A percentile compares a stretch with the other conserved stretches of the same genome.
Evolutionary conservation across 1,140 invertebrate genomes (phyloP).

Genomic region (Bombus sylvicola): DNA sequence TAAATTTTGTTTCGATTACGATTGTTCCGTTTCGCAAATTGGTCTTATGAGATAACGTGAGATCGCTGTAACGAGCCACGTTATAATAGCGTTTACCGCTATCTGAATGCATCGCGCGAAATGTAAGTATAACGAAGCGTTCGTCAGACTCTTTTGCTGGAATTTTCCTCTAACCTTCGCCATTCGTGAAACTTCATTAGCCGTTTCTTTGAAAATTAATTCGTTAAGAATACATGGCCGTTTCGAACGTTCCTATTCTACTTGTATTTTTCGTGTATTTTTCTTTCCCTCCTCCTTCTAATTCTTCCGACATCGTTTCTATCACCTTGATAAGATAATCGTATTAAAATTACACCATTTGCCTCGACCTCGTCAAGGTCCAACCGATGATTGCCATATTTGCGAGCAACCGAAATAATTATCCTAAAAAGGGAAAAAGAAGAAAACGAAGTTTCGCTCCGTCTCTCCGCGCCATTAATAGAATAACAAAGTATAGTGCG

Average conservation of each 20-base stretch:
- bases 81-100: background rate
- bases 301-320: background rate
- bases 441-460: too few relatives aligned
- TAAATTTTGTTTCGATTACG: slow-evolving; percentile 48
- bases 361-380: background rate
- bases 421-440: background rate
- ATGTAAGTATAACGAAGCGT: too few relatives aligned
- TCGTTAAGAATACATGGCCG: background rate
- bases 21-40: slow-evolving; percentile 46
- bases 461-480: background rate
- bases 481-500: slow-evolving; percentile 2
- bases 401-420: slow-evolving; percentile 1
- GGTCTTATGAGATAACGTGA: slow-evolving; percentile 48
- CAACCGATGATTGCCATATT: background rate
- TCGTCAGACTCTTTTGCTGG: background rate
- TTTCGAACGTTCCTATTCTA: background rate
- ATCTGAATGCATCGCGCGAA: too few relatives aligned
- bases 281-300: too few relatives aligned
- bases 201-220: background rate
- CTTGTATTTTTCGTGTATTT: too few relatives aligned
- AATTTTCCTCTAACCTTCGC: background rate
- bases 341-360: background rate
- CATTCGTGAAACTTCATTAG: background rate
- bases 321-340: background rate
- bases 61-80: background rate